Conservation (phyloP, 2,888 invertebrate genomes). For the Yponomeuta cagnagella region DNA sequence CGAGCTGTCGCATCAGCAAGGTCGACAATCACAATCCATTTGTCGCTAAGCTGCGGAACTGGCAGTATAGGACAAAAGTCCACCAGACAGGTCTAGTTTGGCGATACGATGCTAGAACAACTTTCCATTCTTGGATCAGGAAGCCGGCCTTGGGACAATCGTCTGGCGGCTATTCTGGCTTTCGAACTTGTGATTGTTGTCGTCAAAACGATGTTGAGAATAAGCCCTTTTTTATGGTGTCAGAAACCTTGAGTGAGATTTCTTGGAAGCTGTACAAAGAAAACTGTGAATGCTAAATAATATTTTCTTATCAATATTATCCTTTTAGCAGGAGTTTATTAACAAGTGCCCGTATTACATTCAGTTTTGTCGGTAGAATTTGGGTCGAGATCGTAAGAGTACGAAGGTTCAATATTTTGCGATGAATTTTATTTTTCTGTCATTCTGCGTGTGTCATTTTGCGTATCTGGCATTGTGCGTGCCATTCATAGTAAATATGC, state of each 20-base stretch:
- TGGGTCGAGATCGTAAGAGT: too few relatives aligned
- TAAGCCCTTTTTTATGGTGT: neutral
- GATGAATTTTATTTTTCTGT: too few relatives aligned
- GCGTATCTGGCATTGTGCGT: too few relatives aligned
- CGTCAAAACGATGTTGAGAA: neutral
- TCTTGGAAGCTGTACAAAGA: neutral
- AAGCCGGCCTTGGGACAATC: constrained; percentile 47
- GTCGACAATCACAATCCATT: too few relatives aligned
- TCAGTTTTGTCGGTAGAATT: too few relatives aligned
- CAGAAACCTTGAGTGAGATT: neutral
- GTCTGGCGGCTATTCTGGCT: neutral
- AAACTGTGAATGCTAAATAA: too few relatives aligned
- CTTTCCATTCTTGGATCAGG: constrained; percentile 65
- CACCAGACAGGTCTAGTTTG: neutral
- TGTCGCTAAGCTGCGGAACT: neutral
- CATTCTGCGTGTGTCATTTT: too few relatives aligned
- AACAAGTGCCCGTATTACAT: too few relatives aligned
- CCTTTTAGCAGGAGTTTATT: too few relatives aligned
- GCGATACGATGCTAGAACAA: constrained; percentile 36
- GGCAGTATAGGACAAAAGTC: neutral
- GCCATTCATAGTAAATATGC: too few relatives aligned
- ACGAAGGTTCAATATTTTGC: too few relatives aligned
- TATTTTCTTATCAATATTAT: too few relatives aligned
- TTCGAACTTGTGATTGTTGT: neutral
- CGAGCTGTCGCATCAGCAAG: neutral